A percentile compares a stretch with the other conserved stretches of the same genome.
phyloP scores from a whole-genome alignment of 2,113 vertebrate genomes.

The Piprites chloris region DNA sequence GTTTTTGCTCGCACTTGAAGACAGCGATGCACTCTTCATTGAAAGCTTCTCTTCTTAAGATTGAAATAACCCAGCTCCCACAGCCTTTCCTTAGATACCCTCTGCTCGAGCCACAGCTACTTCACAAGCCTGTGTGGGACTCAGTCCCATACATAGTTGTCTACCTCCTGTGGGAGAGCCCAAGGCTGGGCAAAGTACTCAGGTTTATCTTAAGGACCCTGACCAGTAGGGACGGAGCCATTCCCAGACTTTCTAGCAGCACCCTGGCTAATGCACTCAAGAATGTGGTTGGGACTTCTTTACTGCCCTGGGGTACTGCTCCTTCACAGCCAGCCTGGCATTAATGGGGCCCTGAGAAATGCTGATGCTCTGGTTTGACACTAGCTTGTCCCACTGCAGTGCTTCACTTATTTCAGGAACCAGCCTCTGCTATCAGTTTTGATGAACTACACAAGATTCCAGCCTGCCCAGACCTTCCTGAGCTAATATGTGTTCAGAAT shows the following conservation, averaged over 20 bases:
- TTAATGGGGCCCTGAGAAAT: neutral
- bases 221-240: neutral
- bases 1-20: neutral
- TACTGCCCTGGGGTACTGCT: accelerated
- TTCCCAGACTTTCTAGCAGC: neutral
- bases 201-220: neutral
- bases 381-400: neutral
- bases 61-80: neutral
- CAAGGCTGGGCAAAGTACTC: neutral
- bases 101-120: neutral
- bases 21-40: neutral
- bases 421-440: neutral
- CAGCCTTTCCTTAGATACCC: neutral
- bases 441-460: neutral
- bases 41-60: neutral
- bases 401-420: neutral
- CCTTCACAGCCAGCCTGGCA: accelerated
- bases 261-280: neutral
- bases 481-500: neutral
- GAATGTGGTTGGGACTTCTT: neutral
- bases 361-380: accelerated
- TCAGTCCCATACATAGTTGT: accelerated
- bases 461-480: neutral
- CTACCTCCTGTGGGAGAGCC: neutral
- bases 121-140: neutral